Evolutionary conservation across 2,888 invertebrate species (phyloP), one percentile per base, ranked within the genome.

Genomic region (Lysandra coridon): DNA sequence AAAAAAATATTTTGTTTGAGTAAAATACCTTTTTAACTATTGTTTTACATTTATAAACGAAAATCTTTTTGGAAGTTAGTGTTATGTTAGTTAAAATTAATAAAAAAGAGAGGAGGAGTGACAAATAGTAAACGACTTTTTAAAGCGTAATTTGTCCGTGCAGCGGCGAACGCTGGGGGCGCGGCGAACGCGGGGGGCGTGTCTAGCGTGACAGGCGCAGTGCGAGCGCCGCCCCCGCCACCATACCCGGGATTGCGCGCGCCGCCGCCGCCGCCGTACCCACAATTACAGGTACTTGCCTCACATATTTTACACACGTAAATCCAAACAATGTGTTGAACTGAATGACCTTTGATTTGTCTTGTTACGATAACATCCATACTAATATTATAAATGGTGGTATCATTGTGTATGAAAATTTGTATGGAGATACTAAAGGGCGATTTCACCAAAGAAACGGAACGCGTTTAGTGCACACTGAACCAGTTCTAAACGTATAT

Each of bases 161-260:
- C 76, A 53, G 57, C 33, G 79, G 81, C 80, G 64, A 91, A 90
- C 79, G 89, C 90, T 76, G 85, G 90, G 2, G 90, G 95, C 1
- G 95, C 96, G 6, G 69, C 37, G 6, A 80, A 79, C 37, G 90
- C 96, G 6, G 69, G 40, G 4, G 81, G 79, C 37, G 90, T 92
- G 12, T 87, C 88, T 5, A 88, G 57, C 33, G 79, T 78, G 73
- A 80, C 80, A 49, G 91, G 91, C 78, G 89, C 91, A 74, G 85
- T 90, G 3, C 91, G 95, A 2, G 95, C 96, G 12, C 96, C 96
- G 49, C 97, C 97, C 3, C 97, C 97, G 17, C 97, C 97, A 53
- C 97, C 97, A 3, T 97, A 97, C 79, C 97, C 97, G 40, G 96
- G 96, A 77, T 96, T 97, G 96, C 97, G 80, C 96, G 96, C 89